Base-by-base conservation (phyloP, 2,797 vertebrate genomes). In the Lagodon rhomboides region DNA sequence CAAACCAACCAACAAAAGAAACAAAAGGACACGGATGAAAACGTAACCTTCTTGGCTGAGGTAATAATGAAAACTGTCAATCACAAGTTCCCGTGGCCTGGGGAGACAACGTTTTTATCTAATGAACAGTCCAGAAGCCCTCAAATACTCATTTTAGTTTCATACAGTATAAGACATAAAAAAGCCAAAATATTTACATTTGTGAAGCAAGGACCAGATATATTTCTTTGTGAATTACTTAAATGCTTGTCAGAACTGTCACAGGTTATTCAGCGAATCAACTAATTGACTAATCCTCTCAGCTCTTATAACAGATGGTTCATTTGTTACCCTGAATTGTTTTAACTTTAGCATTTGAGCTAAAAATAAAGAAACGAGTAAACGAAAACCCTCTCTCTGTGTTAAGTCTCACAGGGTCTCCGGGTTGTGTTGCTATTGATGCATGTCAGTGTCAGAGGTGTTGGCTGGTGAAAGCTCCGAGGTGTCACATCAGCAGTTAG, bases 401-500 rank as follows among this genome's bases (percentile, higher is more conserved):
- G 0, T 16, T 46, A 4, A 46, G 38, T 38, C 38, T 38, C 38
- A 38, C 38, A 38, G 46, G 5, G n/a, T 18, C 22, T 61, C 44
- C 0, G 15, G 17, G 13, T 4, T 4, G 64, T 47, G 3, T 49
- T 44, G 0, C 53, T 53, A 2, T 47, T 10, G 17, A n/a, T 12
- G 38, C 50, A 3, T 64, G 20, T 58, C 17, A 0, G 34, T 25
- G 61, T 72, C 12, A 0, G 67, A 62, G 59, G 55, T 22, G 66
- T 69, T 4, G 2, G 20, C 12, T 16, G 50, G 12, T 20, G 67
- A n/a, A 25, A 75, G 51, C 68, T 30, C 30, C 0, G 74, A 75
- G 83, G 72, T 51, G 83, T 83, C 62, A 18, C 73, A 41, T 72
- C 76, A 79, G 77, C 82, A 61, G 53, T 77, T 25, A 47, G 70